Evolutionary conservation across 1,140 invertebrate species (phyloP).

Genomic region (Cotesia typhae): DNA sequence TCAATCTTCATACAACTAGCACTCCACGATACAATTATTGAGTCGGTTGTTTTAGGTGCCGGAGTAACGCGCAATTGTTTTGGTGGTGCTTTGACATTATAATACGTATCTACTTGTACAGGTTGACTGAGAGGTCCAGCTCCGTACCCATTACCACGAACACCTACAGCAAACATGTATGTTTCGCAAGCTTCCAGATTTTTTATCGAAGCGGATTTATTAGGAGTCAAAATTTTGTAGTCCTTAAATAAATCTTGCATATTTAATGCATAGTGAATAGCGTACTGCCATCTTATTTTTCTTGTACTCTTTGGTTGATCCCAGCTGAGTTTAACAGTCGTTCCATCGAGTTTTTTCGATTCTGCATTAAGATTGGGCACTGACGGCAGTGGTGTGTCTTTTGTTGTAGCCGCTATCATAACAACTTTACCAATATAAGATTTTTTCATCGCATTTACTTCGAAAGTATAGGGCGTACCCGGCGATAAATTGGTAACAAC

Average conservation of each 20-base stretch:
- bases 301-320: constrained; percentile 66
- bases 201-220: constrained; percentile 69
- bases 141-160: constrained; percentile 69
- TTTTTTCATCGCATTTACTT: constrained; percentile 72
- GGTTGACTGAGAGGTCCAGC: constrained; percentile 72
- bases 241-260: constrained; percentile 66
- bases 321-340: constrained; percentile 74
- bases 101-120: constrained; percentile 70
- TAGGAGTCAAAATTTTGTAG: constrained; percentile 67
- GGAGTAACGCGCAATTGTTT: constrained; percentile 64
- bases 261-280: constrained; percentile 71
- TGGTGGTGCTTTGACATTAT: constrained; percentile 70
- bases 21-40: constrained; percentile 66
- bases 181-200: constrained; percentile 76
- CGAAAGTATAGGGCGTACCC: constrained; percentile 69
- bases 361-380: constrained; percentile 65
- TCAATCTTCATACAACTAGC: constrained; percentile 67
- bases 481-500: constrained; percentile 69
- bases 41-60: constrained; percentile 63
- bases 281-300: constrained; percentile 71
- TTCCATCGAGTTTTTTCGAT: constrained; percentile 68
- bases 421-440: constrained; percentile 68
- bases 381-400: constrained; percentile 67
- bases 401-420: constrained; percentile 65
- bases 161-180: constrained; percentile 78